These are phyloP conservation scores for Drosophila kanapiae DNA, from an alignment of 1,140 invertebrate species.

Conservation along the genomic window DNA sequence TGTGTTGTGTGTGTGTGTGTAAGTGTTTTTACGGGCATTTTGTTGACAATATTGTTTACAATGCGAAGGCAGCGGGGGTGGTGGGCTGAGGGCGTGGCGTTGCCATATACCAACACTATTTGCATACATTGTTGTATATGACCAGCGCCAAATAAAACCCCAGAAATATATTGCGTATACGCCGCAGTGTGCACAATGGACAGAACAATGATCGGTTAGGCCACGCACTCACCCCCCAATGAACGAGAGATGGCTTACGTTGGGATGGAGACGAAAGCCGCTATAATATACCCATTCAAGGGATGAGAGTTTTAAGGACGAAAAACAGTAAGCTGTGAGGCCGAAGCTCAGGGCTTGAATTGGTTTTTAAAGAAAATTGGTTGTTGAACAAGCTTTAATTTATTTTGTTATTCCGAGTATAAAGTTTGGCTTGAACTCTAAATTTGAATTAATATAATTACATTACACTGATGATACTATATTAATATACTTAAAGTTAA, in stretches of 20 bases:
- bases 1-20: slow-evolving; percentile 3
- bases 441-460: not conserved
- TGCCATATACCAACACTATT: slow-evolving; percentile 48
- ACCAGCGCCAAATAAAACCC: slow-evolving; percentile 41
- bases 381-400: not conserved
- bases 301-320: slow-evolving; percentile 5
- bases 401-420: not conserved
- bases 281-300: slow-evolving; percentile 35
- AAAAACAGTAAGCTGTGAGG: not conserved
- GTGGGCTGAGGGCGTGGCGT: not conserved
- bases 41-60: slow-evolving; percentile 63
- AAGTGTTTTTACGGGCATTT: slow-evolving; percentile 44
- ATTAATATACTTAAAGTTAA: not conserved
- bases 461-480: not conserved
- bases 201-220: slow-evolving; percentile 32
- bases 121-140: slow-evolving; percentile 58
- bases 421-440: not conserved
- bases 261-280: slow-evolving; percentile 16
- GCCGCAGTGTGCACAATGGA: slow-evolving; percentile 40
- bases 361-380: not conserved
- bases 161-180: slow-evolving; percentile 57
- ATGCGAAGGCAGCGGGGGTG: slow-evolving; percentile 1
- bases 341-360: not conserved
- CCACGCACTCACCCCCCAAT: not conserved
- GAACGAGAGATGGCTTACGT: slow-evolving; percentile 13